These are phyloP conservation scores for Matsumyia berberina DNA, from an alignment of 2,888 invertebrate genomes.

Conservation along the genomic window DNA sequence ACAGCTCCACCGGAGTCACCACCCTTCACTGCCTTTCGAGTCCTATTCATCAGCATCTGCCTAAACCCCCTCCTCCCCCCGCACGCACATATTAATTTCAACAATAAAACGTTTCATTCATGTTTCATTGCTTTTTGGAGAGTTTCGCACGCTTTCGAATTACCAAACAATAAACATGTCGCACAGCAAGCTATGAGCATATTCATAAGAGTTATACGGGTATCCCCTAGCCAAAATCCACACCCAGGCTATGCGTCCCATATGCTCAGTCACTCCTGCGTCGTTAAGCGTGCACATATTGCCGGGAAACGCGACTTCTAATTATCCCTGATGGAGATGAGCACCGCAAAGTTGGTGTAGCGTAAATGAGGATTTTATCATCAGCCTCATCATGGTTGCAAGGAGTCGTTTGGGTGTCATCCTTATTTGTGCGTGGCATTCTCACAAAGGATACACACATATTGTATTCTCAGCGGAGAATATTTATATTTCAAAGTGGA, in stretches of 20 bases:
- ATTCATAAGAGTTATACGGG: conserved; percentile 50
- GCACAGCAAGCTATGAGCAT: conserved; percentile 46
- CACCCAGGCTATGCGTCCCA: conserved; percentile 33
- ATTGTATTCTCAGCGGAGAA: background rate
- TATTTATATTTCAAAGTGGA: conserved; percentile 22
- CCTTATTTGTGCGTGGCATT: conserved; percentile 13
- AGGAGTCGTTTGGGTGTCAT: conserved; percentile 15
- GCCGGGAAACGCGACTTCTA: conserved; percentile 66
- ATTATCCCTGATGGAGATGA: conserved; percentile 61
- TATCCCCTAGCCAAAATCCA: background rate
- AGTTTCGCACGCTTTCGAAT: conserved; percentile 74
- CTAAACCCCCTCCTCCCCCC: conserved; percentile 16
- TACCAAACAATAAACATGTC: conserved; percentile 76
- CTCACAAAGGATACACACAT: background rate
- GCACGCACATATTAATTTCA: conserved; percentile 62
- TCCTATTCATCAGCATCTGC: conserved; percentile 42
- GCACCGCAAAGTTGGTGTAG: conserved; percentile 28
- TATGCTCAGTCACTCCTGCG: conserved; percentile 17
- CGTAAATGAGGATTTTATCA: conserved; percentile 68
- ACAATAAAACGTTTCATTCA: conserved; percentile 70
- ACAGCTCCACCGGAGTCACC: conserved; percentile 36
- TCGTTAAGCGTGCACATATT: conserved; percentile 48
- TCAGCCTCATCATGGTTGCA: conserved; percentile 37
- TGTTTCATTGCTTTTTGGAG: conserved; percentile 49
- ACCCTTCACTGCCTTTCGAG: background rate